Evolutionary conservation across 2,888 invertebrate species (phyloP).

Genomic region (Cacoxenus indagator): DNA sequence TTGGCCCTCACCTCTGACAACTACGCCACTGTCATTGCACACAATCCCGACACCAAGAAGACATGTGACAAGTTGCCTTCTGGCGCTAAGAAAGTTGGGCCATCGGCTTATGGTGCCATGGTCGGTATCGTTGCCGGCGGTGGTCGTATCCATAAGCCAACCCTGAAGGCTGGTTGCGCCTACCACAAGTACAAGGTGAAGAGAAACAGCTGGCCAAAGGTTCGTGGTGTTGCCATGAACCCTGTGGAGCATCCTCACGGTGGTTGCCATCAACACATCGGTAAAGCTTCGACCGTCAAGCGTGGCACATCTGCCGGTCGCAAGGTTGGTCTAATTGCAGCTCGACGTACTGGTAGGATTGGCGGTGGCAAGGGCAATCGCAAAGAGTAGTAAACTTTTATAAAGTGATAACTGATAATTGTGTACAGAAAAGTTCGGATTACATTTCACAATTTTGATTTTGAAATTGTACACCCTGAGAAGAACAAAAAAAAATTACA

Average conservation of each 20-base stretch:
- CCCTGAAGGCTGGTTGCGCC: constrained; percentile 98
- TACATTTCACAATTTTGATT: not conserved
- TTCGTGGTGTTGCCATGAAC: constrained; percentile 99
- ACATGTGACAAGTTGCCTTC: constrained; percentile 98
- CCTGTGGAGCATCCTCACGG: constrained; percentile 99
- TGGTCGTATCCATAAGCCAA: constrained; percentile 99
- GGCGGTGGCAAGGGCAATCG: constrained; percentile 96
- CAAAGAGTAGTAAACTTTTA: constrained; percentile 75
- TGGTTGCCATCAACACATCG: constrained; percentile 99
- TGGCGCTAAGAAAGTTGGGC: constrained; percentile 98
- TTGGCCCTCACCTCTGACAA: constrained; percentile 98
- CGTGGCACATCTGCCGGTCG: constrained; percentile 99
- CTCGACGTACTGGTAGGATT: constrained; percentile 99
- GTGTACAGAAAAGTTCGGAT: constrained; percentile 1
- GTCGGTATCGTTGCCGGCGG: constrained; percentile 99
- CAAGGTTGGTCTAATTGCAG: constrained; percentile 99
- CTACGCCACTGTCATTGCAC: constrained; percentile 99
- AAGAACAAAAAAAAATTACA: constrained; percentile 16
- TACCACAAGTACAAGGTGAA: constrained; percentile 99
- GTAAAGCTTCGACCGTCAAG: constrained; percentile 99
- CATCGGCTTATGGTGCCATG: constrained; percentile 99
- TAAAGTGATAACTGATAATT: constrained; percentile 2
- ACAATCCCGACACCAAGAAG: constrained; percentile 97
- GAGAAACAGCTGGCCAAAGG: constrained; percentile 99
- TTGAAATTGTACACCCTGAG: not conserved